Base-by-base conservation (phyloP, 2,888 invertebrate genomes). In the Thera britannica region DNA sequence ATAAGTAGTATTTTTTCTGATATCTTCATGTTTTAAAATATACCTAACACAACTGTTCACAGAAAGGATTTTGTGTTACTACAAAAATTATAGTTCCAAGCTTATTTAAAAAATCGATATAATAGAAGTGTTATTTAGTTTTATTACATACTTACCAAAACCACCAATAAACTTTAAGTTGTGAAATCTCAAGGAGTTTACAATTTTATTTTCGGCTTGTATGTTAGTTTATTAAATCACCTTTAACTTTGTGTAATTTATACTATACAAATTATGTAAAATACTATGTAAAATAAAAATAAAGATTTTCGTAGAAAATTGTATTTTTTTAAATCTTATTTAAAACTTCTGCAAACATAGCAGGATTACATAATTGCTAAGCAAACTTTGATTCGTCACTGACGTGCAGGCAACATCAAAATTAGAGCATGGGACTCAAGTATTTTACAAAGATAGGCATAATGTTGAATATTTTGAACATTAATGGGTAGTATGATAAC, bases 301-400 rank as follows among this genome's bases (percentile, higher is more conserved):
- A 93, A 93, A 91, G 79, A 89, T 84, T 91, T 92, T 92, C 87
- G 86, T 92, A 92, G 91, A 88, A 87, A 85, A 77, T 78, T 76
- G 72, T 85, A 83, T 85, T 81, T 79, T 86, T 87, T 85, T 35
- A 23, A 23, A 76, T 76, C 76, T 70, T 58, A 65, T 69, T 54
- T 63, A 64, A 35, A 58, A 12, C 12, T 49, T 61, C 44, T 51
- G 56, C 9, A 58, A 4, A 62, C 8, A 56, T 65, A 56, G 61
- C 57, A 69, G 36, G 8, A 34, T 70, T 70, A 7, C 68, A 46
- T 46, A 73, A 69, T 70, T 67, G 66, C 70, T 71, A 72, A 60
- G 67, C 62, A 72, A 73, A 69, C 62, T 63, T 59, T 12, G 36
- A 62, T 51, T 54, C 11, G 34, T 48, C 41, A 62, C 57, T 56